A percentile compares a stretch with the other conserved stretches of the same genome.
These are phyloP conservation scores for Gymnothorax javanicus DNA, from an alignment of 2,797 vertebrate species.

Conservation along the genomic window DNA sequence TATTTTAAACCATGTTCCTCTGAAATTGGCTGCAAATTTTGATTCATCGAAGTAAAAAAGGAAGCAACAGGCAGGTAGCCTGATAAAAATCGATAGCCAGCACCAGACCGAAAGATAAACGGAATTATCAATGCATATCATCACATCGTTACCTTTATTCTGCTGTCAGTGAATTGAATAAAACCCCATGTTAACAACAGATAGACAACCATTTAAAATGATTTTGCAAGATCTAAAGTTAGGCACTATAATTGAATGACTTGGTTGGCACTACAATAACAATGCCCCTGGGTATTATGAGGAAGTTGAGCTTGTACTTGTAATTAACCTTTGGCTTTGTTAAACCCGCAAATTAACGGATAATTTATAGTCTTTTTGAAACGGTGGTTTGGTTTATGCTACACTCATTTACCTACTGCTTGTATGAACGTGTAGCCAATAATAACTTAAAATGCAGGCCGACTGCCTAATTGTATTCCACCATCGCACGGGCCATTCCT, in stretches of 20 bases:
- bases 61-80: background rate
- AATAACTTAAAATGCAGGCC: conserved; percentile 2
- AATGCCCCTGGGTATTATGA: background rate
- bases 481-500: background rate
- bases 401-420: conserved; percentile 56
- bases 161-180: background rate
- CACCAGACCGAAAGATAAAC: background rate
- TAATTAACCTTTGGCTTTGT: conserved; percentile 20
- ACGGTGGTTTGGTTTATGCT: conserved; percentile 49
- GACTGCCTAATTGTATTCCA: background rate
- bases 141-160: background rate
- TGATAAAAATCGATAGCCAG: background rate
- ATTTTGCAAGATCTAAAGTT: background rate
- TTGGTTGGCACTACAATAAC: background rate
- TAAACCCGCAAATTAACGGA: conserved; percentile 9
- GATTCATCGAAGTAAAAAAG: background rate
- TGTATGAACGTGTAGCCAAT: conserved; percentile 57
- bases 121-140: background rate
- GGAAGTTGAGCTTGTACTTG: conserved; percentile 17
- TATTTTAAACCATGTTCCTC: too few relatives aligned
- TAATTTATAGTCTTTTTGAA: background rate
- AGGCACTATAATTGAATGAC: background rate
- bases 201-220: background rate
- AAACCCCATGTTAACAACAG: background rate
- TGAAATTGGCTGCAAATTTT: background rate